These are phyloP conservation scores for Ctenodactylus gundi DNA, from an alignment of 2,113 vertebrate species.

Conservation along the genomic window DNA sequence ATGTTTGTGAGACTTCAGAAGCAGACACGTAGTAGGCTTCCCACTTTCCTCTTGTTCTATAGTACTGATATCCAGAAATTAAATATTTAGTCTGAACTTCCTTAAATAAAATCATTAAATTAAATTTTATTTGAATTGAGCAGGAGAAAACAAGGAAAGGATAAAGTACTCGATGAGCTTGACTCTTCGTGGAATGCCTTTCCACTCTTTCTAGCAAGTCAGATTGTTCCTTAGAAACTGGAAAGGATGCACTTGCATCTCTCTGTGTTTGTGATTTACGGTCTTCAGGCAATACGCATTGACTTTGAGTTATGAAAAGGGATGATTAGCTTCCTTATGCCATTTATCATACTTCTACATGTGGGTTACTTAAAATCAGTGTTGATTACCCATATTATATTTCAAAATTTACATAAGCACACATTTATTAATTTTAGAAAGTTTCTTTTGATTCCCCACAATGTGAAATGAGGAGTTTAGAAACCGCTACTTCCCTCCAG, in stretches of 20 bases:
- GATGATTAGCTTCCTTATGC: neutral
- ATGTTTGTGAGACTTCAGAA: neutral
- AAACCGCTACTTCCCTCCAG: neutral
- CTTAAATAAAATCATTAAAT: conserved; percentile 29
- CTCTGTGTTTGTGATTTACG: neutral
- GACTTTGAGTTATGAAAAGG: neutral
- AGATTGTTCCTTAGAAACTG: neutral
- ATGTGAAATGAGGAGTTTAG: neutral
- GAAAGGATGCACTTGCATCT: neutral
- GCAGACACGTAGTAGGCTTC: neutral
- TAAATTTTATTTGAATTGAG: conserved; percentile 20
- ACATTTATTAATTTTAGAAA: neutral
- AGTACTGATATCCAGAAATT: neutral
- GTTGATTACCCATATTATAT: neutral
- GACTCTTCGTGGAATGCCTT: neutral
- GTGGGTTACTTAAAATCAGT: neutral
- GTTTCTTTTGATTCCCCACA: neutral
- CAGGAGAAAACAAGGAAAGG: neutral
- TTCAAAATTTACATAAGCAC: neutral
- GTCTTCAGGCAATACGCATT: neutral
- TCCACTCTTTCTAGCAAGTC: neutral
- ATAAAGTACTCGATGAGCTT: neutral
- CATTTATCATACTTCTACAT: neutral
- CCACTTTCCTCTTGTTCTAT: neutral
- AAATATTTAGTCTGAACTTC: neutral